Conservation (phyloP, 2,888 invertebrate genomes). For the Phyto melanocephala region DNA sequence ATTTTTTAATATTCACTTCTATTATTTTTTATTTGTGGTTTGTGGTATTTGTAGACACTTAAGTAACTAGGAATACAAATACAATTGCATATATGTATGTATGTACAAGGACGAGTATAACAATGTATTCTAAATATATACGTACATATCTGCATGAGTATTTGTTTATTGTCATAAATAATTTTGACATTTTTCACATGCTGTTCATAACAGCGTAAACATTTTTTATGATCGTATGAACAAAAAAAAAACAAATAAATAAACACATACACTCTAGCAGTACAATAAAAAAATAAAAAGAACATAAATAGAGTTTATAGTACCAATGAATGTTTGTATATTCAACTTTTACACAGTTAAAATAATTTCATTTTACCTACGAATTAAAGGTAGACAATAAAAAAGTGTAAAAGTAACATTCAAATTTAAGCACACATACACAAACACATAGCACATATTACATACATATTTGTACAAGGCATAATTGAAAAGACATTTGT, state of each 20-base stretch:
- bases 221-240: slow-evolving; percentile 16
- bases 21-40: slow-evolving; percentile 21
- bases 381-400: slow-evolving; percentile 3
- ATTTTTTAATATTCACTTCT: slow-evolving; percentile 1
- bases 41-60: slow-evolving; percentile 21
- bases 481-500: slow-evolving; percentile 8
- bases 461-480: not conserved
- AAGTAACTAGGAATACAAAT: not conserved
- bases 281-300: no score
- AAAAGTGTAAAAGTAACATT: not conserved
- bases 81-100: not conserved
- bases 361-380: not conserved
- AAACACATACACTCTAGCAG: not conserved
- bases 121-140: not conserved
- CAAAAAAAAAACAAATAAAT: not conserved
- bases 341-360: not conserved
- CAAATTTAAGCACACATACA: not conserved
- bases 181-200: slow-evolving; percentile 67
- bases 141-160: not conserved
- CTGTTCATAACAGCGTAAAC: slow-evolving; percentile 32
- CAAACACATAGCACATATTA: not conserved
- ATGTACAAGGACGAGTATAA: not conserved
- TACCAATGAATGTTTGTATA: not conserved
- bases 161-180: slow-evolving; percentile 72
- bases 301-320: not conserved